These are phyloP conservation scores for Pithys albifrons DNA, from an alignment of 2,113 vertebrate species.

Conservation along the genomic window DNA sequence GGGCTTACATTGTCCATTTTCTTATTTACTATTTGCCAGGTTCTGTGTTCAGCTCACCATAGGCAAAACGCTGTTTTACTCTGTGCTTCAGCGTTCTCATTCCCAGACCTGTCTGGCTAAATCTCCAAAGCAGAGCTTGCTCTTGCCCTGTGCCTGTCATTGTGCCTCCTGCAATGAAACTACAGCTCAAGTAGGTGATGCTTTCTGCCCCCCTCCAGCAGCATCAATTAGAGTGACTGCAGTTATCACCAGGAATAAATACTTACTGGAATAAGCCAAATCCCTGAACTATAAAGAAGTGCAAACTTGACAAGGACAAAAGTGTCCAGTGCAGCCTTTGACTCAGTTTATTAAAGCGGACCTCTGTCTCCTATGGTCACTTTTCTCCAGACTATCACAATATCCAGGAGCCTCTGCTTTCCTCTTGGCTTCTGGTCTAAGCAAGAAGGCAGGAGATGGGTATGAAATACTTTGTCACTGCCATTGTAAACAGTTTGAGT, in stretches of 20 bases:
- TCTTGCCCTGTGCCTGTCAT: neutral
- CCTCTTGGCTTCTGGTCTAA: neutral
- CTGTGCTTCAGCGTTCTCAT: fast-evolving
- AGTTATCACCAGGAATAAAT: neutral
- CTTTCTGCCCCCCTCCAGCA: neutral
- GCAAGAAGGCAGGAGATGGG: neutral
- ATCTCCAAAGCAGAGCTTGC: neutral
- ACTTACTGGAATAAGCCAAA: neutral
- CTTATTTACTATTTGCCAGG: neutral
- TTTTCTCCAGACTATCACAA: neutral
- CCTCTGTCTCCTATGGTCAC: neutral
- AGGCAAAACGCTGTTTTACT: neutral
- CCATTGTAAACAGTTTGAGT: neutral
- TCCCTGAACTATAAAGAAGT: neutral
- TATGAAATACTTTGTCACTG: neutral
- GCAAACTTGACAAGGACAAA: neutral
- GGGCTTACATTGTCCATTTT: neutral
- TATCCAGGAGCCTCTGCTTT: neutral
- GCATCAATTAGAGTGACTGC: neutral
- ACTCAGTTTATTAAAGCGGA: neutral
- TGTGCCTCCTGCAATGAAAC: neutral
- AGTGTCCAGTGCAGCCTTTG: neutral
- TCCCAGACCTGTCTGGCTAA: neutral
- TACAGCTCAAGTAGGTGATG: neutral
- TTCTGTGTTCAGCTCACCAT: neutral